Percentiles rank a stretch among this genome's conserved stretches.
These are phyloP conservation scores for Oscheius sp. DNA, from an alignment of 2,888 invertebrate genomes.

Conservation along the genomic window DNA sequence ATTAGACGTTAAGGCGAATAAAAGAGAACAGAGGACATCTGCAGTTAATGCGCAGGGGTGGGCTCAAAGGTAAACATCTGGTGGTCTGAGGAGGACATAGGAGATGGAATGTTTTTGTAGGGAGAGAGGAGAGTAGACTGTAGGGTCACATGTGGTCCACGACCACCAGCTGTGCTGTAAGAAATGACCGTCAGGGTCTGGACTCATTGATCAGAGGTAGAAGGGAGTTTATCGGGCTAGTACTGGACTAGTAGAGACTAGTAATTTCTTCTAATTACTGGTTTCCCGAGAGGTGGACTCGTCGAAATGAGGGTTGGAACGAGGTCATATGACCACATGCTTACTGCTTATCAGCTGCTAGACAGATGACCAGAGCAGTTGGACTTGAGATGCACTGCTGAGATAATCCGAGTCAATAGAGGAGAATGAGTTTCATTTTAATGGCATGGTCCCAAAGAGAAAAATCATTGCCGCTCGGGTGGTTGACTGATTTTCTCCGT, in stretches of 20 bases:
- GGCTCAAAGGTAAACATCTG: background rate
- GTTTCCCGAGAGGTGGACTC: background rate
- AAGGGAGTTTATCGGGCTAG: background rate
- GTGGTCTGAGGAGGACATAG: background rate
- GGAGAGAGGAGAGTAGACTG: background rate
- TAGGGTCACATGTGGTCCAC: conserved; percentile 16
- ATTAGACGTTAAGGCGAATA: background rate
- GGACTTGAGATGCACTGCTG: background rate
- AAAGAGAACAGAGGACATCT: background rate
- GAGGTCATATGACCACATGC: conserved; percentile 15
- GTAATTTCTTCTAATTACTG: background rate
- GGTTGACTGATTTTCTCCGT: background rate
- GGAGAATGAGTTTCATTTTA: no score
- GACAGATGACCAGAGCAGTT: conserved; percentile 7
- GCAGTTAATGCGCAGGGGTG: no score
- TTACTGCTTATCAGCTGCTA: conserved; percentile 16
- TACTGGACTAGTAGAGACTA: background rate
- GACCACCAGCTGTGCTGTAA: conserved; percentile 7
- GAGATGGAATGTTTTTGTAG: background rate
- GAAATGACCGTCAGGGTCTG: conserved; percentile 7
- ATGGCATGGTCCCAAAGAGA: background rate
- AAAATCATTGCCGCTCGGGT: background rate
- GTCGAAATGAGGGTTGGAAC: background rate
- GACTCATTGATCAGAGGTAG: conserved; percentile 1
- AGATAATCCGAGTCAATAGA: background rate